Base-by-base conservation (phyloP, 2,888 invertebrate species). In the Molorchus minor region DNA sequence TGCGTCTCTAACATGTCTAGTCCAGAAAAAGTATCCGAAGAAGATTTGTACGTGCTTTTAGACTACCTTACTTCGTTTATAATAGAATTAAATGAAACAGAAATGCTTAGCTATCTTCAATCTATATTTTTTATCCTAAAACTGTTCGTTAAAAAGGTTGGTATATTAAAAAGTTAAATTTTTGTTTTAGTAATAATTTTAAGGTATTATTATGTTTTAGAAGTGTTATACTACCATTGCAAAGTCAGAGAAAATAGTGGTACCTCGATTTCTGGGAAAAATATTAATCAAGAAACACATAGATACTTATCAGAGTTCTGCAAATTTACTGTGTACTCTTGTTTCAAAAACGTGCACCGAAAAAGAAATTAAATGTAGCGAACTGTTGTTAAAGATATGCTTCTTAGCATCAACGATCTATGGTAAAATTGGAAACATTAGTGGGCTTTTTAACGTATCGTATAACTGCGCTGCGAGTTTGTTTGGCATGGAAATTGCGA, bases 111-210 rank as follows among this genome's bases (percentile, higher is more conserved):
- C 35, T 64, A 61, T 25, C 17, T 64, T 8, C 56, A 56, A 29
- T 58, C 57, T 8, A 16, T 64, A 8, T 58, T 46, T 43, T 51
- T 58, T 30, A 51, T 64, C 40, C 21, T 61, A 3, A 61, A 64
- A 15, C 44, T 53, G 25, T 54, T 64, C 3, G 43, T 56, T 8
- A 16, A 43, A 16, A 64, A 56, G 54, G 58, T 58, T 54, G 53
- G 25, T 33, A 12, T 8, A 19, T 35, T n/a, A n/a, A n/a, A n/a
- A n/a, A n/a, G 5, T 21, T 13, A n/a, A n/a, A n/a, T 5, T 21
- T 21, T 8, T 20, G 2, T 4, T 29, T 20, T 7, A 15, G 4
- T 19, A 19, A 33, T 33, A 20, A 29, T 29, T 13, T 8, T 30
- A 19, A 20, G n/a, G n/a, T n/a, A 21, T 20, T 41, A 2, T 35